A percentile compares a stretch with the other conserved stretches of the same genome.
phyloP scores from a whole-genome alignment of 2,113 vertebrate genomes.

The Bubo bubo region DNA sequence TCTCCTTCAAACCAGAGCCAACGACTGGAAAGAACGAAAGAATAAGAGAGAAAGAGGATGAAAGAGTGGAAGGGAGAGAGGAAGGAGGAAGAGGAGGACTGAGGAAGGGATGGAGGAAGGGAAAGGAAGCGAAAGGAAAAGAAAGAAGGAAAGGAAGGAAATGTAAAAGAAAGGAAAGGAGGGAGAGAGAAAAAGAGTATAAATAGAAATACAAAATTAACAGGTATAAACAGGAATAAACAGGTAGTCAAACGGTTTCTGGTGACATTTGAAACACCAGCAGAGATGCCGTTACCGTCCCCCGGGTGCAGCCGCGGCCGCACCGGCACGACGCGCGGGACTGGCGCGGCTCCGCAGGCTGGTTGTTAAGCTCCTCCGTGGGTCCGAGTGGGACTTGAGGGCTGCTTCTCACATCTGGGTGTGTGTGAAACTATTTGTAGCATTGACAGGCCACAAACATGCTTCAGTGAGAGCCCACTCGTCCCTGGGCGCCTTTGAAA shows the following conservation, averaged over 20 bases:
- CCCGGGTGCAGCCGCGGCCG: neutral
- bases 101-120: too few relatives aligned
- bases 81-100: neutral
- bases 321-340: fast-evolving
- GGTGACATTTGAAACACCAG: neutral
- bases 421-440: neutral
- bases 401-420: neutral
- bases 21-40: conserved; percentile 34
- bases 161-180: neutral
- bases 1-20: conserved; percentile 49
- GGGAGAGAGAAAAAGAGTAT: too few relatives aligned
- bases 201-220: neutral
- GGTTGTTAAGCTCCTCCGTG: neutral
- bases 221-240: neutral
- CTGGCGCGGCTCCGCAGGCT: fast-evolving
- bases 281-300: neutral
- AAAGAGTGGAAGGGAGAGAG: neutral
- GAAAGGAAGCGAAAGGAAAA: too few relatives aligned
- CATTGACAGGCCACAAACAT: neutral
- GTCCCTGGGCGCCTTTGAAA: neutral
- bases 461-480: neutral
- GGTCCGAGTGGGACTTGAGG: neutral
- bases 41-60: neutral
- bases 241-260: neutral
- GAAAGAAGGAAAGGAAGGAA: neutral